Evolutionary conservation across 2,113 vertebrate species (phyloP).

Genomic region (Corythoichthys haematopterus): DNA sequence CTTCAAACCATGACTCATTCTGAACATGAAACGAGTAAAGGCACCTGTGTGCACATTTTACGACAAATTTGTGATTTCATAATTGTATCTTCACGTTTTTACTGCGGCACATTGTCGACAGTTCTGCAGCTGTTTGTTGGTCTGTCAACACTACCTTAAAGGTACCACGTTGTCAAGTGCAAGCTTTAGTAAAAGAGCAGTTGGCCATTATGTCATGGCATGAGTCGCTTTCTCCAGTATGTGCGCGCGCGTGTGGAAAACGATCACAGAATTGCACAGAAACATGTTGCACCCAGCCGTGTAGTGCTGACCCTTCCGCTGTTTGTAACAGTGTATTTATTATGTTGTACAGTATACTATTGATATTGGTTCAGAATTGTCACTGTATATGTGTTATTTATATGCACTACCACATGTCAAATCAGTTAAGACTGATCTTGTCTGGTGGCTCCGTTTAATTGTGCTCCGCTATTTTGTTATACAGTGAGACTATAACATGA

Average conservation of each 20-base stretch:
- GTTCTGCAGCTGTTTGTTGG: constrained; percentile 57
- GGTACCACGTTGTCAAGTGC: constrained; percentile 52
- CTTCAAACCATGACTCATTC: constrained; percentile 21
- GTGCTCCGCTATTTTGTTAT: constrained; percentile 35
- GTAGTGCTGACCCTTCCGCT: constrained; percentile 74
- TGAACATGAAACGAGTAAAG: constrained; percentile 37
- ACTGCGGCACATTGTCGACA: constrained; percentile 60
- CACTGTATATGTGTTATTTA: constrained; percentile 92
- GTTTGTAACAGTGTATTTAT: constrained; percentile 95
- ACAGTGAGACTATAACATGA: constrained; percentile 16
- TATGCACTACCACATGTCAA: constrained; percentile 82
- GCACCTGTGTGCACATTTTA: constrained; percentile 32
- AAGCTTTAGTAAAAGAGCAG: constrained; percentile 23
- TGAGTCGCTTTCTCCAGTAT: constrained; percentile 9
- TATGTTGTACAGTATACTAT: constrained; percentile 69
- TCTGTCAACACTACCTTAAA: constrained; percentile 57
- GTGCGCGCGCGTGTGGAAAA: constrained; percentile 17
- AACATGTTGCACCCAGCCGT: constrained; percentile 76
- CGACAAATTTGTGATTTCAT: constrained; percentile 20
- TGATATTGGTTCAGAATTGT: constrained; percentile 87
- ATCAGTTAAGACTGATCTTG: constrained; percentile 61
- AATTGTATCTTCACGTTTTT: constrained; percentile 37
- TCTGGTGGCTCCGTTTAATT: constrained; percentile 39
- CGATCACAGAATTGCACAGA: constrained; percentile 58
- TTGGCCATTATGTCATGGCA: constrained; percentile 18